Base-by-base conservation (phyloP, 2,888 invertebrate species). In the Rotaria sp. region DNA sequence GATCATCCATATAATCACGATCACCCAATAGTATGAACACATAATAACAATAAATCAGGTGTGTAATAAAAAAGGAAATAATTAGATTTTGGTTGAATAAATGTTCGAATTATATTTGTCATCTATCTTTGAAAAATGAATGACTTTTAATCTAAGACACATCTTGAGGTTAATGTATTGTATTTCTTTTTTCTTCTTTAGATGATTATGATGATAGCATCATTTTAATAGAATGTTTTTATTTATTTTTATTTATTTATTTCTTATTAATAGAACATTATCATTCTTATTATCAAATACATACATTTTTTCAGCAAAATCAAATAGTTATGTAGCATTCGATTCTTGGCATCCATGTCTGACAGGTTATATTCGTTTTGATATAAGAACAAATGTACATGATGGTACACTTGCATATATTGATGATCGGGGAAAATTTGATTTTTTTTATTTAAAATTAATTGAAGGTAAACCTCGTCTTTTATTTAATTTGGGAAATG, bases 371-470 rank as follows among this genome's bases (percentile, higher is more conserved):
- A 26, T 80, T n/a, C 80, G 80, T n/a, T 80, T 80, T 80, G 80
- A 80, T 80, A 80, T 80, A 45, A 5, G n/a, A 80, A 80, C 80
- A 5, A 80, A 26, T 45, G 21, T 45, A 45, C 26, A 45, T 45
- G 80, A 45, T 41, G 80, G 80, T 26, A 80, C 80, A 80, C 4
- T 80, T 1, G 80, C 80, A 13, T 80, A 80, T 80, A 80, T 80
- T n/a, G 80, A 80, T 45, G 80, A 80, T 80, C 41, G 45, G 0
- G 80, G 80, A 45, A 80, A 80, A 80, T 80, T 45, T n/a, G 80
- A 80, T 80, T 80, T 80, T 45, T 80, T 80, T 18, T 80, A 80
- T 45, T 80, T 80, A 45, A 80, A 80, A 80, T 45, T 80, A 80
- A 11, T 80, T 35, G 80, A 80, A 80, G 80, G 80, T 80, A 80